phyloP scores from a whole-genome alignment of 2,888 invertebrate species.

The Eristalis tenax region DNA sequence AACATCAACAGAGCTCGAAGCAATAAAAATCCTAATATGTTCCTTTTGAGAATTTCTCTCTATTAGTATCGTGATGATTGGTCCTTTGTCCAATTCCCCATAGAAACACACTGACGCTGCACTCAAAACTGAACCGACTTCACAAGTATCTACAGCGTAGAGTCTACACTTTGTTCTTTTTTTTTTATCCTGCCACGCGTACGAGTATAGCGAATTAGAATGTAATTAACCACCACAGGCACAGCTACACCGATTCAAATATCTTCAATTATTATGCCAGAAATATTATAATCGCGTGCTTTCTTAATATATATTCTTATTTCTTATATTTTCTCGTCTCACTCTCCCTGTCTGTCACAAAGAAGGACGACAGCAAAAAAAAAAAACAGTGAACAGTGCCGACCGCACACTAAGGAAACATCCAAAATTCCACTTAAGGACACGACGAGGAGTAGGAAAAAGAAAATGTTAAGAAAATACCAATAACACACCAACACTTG shows the following conservation, averaged over 20 bases:
- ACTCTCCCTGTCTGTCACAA: not conserved
- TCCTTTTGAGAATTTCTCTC: constrained; percentile 10
- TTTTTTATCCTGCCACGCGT: constrained; percentile 6
- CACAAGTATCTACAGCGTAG: constrained; percentile 29
- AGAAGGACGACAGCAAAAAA: too few relatives aligned
- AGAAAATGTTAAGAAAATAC: not conserved
- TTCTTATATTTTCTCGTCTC: constrained; percentile 1
- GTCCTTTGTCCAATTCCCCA: constrained; percentile 38
- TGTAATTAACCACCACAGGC: constrained; percentile 38
- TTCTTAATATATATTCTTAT: constrained; percentile 36
- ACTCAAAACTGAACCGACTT: constrained; percentile 11
- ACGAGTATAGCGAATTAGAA: constrained; percentile 9
- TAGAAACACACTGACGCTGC: not conserved
- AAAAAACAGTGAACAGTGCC: constrained; percentile 25
- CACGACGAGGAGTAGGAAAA: not conserved
- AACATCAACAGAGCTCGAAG: constrained; percentile 11
- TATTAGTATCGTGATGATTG: constrained; percentile 32
- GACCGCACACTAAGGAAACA: constrained; percentile 41
- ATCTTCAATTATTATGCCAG: constrained; percentile 41
- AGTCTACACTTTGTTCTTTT: constrained; percentile 23
- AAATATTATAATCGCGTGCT: constrained; percentile 52
- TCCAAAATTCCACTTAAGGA: constrained; percentile 25
- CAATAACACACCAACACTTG: constrained; percentile 38
- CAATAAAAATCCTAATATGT: not conserved
- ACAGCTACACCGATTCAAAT: constrained; percentile 21